A percentile compares a stretch with the other conserved stretches of the same genome.
Conservation (phyloP, 2,113 vertebrate genomes). For the Crypturellus undulatus region DNA sequence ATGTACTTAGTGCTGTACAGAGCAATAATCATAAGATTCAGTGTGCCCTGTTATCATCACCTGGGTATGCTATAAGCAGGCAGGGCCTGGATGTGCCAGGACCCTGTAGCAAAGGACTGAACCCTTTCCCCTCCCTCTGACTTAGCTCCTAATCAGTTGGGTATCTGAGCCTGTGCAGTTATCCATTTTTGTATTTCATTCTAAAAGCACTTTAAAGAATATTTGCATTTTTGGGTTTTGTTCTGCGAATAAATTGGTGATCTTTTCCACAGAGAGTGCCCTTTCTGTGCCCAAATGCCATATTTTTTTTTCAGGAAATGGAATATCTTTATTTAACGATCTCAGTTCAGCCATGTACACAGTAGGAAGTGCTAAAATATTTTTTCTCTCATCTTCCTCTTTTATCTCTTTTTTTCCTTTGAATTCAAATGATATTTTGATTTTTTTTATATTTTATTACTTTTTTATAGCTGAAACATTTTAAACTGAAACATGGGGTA, state of each 20-base stretch:
- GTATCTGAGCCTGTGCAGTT: not conserved
- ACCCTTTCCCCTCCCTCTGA: not conserved
- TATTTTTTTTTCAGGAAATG: not conserved
- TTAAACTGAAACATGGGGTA: not conserved
- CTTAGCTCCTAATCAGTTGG: not conserved
- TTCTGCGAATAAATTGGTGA: not conserved
- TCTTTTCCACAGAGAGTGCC: not conserved
- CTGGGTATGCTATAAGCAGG: not conserved
- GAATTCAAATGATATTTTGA: not conserved
- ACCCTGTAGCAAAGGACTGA: not conserved
- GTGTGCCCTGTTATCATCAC: not conserved
- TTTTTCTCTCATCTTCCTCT: not conserved
- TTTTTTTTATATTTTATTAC: not conserved
- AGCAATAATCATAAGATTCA: not conserved
- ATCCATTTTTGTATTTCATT: not conserved
- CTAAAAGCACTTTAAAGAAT: not conserved
- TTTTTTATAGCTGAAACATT: not conserved
- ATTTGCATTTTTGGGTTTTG: not conserved
- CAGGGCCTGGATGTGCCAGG: not conserved
- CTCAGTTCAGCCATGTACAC: not conserved
- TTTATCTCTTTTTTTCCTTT: not conserved
- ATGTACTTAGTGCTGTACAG: not conserved
- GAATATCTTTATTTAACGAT: slow-evolving; percentile 15
- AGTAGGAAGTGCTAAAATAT: not conserved
- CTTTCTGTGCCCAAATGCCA: not conserved